Evolutionary conservation across 2,888 invertebrate genomes (phyloP), one percentile per base, ranked within the genome.

Genomic region (Chrysina gloriosa): DNA sequence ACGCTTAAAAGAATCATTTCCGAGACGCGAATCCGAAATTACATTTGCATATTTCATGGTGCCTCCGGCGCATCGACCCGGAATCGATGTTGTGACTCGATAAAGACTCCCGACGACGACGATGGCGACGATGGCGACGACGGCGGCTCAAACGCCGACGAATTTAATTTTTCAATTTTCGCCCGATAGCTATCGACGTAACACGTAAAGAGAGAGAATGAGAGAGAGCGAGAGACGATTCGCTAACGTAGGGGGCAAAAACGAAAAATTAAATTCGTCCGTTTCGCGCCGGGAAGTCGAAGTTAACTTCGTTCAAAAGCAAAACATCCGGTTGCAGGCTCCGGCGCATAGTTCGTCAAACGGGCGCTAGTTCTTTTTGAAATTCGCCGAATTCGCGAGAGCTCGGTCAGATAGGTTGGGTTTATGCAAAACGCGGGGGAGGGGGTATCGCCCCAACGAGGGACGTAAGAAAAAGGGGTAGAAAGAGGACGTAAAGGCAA

Each of bases 101-200:
- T 56, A 36, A 34, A 36, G n/a, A 34, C 36, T 19, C 16, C n/a
- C 16, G 29, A 29, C 50, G 50, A 56, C 56, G n/a, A n/a, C n/a
- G n/a, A n/a, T n/a, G n/a, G n/a, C n/a, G n/a, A n/a, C n/a, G n/a
- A n/a, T n/a, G n/a, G n/a, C n/a, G n/a, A n/a, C n/a, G n/a, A n/a
- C n/a, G n/a, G n/a, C n/a, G 36, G 21, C 56, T 19, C 6, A 19
- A 56, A 56, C 11, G 21, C n/a, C 16, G 36, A 7, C 21, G 21
- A 56, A 56, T 56, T 56, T 34, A 56, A 56, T 56, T 36, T 56
- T 56, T 56, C 56, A 56, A 56, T 56, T 34, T 36, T 56, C 56
- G 5, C 56, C n/a, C 36, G 21, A 34, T 34, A 16, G 19, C 36
- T 21, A n/a, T 34, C 19, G 23, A 21, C 4, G 11, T 36, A 21